These are phyloP conservation scores for Hyles euphorbiae DNA, from an alignment of 1,140 invertebrate genomes.

Conservation along the genomic window DNA sequence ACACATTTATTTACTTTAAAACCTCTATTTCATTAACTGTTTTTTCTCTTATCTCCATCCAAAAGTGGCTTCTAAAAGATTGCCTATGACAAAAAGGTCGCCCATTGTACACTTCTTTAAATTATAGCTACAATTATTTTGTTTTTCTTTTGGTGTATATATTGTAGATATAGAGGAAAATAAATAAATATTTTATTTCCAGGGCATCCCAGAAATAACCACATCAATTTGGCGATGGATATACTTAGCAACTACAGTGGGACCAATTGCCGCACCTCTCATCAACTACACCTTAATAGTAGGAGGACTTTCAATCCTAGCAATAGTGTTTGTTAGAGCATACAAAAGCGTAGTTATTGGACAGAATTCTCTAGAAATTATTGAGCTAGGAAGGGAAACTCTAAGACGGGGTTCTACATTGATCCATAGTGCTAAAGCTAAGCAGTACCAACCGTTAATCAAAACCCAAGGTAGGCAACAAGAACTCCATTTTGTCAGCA, in stretches of 20 bases:
- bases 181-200: slow-evolving; percentile 17
- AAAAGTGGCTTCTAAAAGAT: too few relatives aligned
- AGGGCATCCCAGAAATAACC: slow-evolving; percentile 88
- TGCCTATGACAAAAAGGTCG: too few relatives aligned
- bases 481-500: slow-evolving; percentile 31
- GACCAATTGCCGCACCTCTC: slow-evolving; percentile 80
- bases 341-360: slow-evolving; percentile 86
- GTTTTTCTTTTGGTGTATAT: too few relatives aligned
- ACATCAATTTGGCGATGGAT: slow-evolving; percentile 85
- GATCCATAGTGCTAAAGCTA: slow-evolving; percentile 78
- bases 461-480: not conserved
- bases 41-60: too few relatives aligned
- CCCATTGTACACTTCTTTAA: too few relatives aligned
- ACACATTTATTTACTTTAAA: too few relatives aligned
- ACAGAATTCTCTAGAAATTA: slow-evolving; percentile 81
- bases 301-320: slow-evolving; percentile 79
- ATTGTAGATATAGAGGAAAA: too few relatives aligned
- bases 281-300: slow-evolving; percentile 84
- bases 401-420: slow-evolving; percentile 83
- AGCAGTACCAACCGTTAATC: slow-evolving; percentile 3
- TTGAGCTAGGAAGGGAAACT: slow-evolving; percentile 84
- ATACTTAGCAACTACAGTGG: slow-evolving; percentile 85
- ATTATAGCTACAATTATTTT: too few relatives aligned
- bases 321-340: slow-evolving; percentile 80
- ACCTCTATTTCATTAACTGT: too few relatives aligned